A percentile compares a stretch with the other conserved stretches of the same genome.
Conservation (phyloP, 2,888 invertebrate species). For the Ypsolopha sequella region DNA sequence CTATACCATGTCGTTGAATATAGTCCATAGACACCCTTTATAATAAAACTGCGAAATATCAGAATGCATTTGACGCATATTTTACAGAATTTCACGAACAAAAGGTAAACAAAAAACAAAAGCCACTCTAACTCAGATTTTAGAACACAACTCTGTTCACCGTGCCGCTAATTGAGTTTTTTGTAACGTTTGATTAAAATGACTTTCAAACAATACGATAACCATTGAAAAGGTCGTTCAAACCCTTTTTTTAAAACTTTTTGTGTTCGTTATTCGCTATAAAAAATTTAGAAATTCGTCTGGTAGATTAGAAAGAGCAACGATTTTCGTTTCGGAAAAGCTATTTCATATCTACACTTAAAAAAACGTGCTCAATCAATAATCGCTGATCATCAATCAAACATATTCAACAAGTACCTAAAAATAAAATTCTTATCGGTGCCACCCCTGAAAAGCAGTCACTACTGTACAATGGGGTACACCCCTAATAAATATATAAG, state of each 20-base stretch:
- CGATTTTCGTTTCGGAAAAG: slow-evolving; percentile 19
- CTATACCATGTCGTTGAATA: too few relatives aligned
- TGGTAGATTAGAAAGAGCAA: background rate
- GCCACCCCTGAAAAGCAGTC: slow-evolving; percentile 30
- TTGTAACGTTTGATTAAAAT: slow-evolving; percentile 5
- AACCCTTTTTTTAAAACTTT: background rate
- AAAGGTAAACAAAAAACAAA: slow-evolving; percentile 9
- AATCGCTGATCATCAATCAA: slow-evolving; percentile 62
- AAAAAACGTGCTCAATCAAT: slow-evolving; percentile 50
- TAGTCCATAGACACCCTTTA: too few relatives aligned
- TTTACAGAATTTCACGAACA: too few relatives aligned
- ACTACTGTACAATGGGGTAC: slow-evolving; percentile 36
- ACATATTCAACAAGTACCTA: slow-evolving; percentile 60
- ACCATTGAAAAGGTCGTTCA: background rate
- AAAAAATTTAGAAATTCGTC: background rate
- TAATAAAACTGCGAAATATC: too few relatives aligned
- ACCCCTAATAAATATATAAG: slow-evolving; percentile 34
- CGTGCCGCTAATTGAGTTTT: slow-evolving; percentile 9
- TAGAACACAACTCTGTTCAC: background rate
- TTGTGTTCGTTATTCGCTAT: background rate
- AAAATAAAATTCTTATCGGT: slow-evolving; percentile 62
- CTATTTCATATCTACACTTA: slow-evolving; percentile 41
- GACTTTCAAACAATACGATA: slow-evolving; percentile 2
- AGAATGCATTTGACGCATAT: too few relatives aligned
- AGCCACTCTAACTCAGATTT: too few relatives aligned